These are phyloP conservation scores for Trichonephila clavipes DNA, from an alignment of 1,140 invertebrate species.

Conservation along the genomic window DNA sequence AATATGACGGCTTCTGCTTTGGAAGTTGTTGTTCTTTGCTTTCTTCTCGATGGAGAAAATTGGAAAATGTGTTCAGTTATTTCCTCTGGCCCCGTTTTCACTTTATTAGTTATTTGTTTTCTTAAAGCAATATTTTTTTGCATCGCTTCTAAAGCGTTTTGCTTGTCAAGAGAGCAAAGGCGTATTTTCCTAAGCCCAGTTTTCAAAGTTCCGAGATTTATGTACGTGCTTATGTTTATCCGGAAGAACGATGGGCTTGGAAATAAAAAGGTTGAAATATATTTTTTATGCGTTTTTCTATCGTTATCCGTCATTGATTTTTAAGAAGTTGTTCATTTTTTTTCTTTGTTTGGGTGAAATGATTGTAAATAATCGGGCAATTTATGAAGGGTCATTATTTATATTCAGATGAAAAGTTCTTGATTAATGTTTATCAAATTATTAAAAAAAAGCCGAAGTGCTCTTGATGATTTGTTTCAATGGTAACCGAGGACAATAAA, in stretches of 20 bases:
- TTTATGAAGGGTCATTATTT: neutral
- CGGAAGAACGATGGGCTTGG: neutral
- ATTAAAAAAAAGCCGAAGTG: neutral
- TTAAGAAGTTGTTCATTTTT: neutral
- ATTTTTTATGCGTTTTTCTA: neutral
- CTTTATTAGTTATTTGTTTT: slow-evolving; percentile 67
- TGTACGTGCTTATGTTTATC: neutral
- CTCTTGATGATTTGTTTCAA: no score
- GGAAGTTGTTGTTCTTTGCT: slow-evolving; percentile 12
- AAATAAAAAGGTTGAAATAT: neutral
- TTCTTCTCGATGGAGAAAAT: neutral
- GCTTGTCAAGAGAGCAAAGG: neutral
- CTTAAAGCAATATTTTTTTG: slow-evolving; percentile 37
- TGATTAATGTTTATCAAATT: neutral
- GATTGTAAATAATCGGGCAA: no score
- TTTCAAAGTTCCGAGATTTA: neutral
- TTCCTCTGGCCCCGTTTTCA: neutral
- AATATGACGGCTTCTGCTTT: neutral
- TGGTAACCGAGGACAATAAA: no score
- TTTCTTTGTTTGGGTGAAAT: no score
- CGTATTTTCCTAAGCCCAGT: neutral
- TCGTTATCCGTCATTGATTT: neutral
- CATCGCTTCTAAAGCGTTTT: neutral
- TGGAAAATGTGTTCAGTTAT: neutral
- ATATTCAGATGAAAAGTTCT: neutral